Base-by-base conservation (phyloP, 2,797 vertebrate species). In the Halcyon smyrnensis region DNA sequence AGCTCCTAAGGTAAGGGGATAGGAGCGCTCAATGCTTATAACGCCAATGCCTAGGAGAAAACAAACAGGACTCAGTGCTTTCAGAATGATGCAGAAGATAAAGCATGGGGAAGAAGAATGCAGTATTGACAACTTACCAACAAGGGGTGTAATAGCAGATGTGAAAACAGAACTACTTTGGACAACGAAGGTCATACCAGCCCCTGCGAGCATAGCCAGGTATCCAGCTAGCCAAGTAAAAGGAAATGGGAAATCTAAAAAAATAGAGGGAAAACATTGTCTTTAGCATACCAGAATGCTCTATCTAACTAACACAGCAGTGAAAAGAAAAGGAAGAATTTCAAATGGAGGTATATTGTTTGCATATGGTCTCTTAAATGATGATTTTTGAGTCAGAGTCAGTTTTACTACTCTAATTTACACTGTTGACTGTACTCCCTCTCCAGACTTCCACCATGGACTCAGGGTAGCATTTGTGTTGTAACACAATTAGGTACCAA, bases 91-190 rank as follows among this genome's bases (percentile, higher is more conserved):
- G 71, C 32, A 81, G 37, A 62, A 64, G 30, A 34, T 11, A 71
- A 91, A 89, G 67, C 5, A 10, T 4, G 27, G 11, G 32, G 15
- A 18, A 70, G 32, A 81, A 73, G n/a, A 81, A 45, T 41, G 57
- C 17, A 9, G 16, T 50, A 36, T 11, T 77, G 80, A 45, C 56
- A 48, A 95, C 99, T 98, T 95, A 99, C 99, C 99, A 12, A 99
- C 99, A 36, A 99, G 98, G 4, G 99, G 99, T 8, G 99, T 99
- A 83, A 99, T 98, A 51, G 99, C 99, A 0, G 99, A 99, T 6
- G 99, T 99, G 98, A 99, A 99, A 86, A 99, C 99, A 0, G 99
- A 99, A 96, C 99, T 99, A 94, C 99, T 99, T 97, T 99, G 99
- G 14, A 99, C 99, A 2, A 99, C 98, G 14, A 99, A 99, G 68